Evolutionary conservation across 2,797 vertebrate genomes (phyloP).

Genomic region (Bryconaethiops microstoma): DNA sequence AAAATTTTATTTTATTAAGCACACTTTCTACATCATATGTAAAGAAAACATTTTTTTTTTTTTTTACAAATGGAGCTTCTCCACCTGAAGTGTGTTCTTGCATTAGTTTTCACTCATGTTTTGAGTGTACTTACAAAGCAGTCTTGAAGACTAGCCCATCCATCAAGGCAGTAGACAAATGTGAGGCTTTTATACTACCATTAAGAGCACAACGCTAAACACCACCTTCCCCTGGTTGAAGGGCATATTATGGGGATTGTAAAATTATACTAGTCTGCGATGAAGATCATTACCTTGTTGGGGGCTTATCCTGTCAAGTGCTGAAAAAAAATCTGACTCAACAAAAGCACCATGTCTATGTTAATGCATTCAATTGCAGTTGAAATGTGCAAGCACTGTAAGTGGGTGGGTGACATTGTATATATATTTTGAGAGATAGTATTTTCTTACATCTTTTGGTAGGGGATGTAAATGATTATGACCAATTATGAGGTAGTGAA

Average conservation of each 20-base stretch:
- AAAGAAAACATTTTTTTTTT: neutral
- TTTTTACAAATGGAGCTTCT: neutral
- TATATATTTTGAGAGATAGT: neutral
- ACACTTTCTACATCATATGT: neutral
- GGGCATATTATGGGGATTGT: slow-evolving; percentile 73
- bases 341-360: slow-evolving; percentile 57
- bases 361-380: slow-evolving; percentile 13
- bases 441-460: neutral
- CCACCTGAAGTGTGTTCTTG: slow-evolving; percentile 7
- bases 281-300: slow-evolving; percentile 69
- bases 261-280: slow-evolving; percentile 73
- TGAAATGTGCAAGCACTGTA: slow-evolving; percentile 32
- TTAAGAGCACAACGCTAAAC: slow-evolving; percentile 62
- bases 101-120: slow-evolving; percentile 44
- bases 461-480: neutral
- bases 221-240: slow-evolving; percentile 63
- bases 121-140: slow-evolving; percentile 43
- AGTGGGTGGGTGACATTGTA: slow-evolving; percentile 18
- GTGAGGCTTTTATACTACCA: slow-evolving; percentile 59
- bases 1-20: neutral
- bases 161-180: slow-evolving; percentile 54
- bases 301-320: slow-evolving; percentile 66
- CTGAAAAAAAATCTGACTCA: slow-evolving; percentile 51
- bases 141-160: slow-evolving; percentile 41
- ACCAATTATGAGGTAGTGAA: neutral